Evolutionary conservation across 2,888 invertebrate genomes (phyloP), one percentile per base, ranked within the genome.

Genomic region (Melanostoma mellinum): DNA sequence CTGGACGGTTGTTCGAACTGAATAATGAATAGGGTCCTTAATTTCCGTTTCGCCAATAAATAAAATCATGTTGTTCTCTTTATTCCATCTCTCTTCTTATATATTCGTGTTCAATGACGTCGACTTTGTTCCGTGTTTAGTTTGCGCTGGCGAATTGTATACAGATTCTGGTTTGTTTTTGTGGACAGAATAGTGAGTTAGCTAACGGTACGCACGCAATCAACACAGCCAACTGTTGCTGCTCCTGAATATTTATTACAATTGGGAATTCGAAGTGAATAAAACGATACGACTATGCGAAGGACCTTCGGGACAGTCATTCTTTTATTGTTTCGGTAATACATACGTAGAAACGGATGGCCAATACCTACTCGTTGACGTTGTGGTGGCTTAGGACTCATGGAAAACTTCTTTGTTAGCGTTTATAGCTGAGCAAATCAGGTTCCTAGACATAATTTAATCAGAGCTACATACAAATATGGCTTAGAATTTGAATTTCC

Each of bases 21-120:
- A 82, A 82, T 82, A 82, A 82, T 82, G 81, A 82, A 82, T 77
- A 67, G 61, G 46, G 30, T 82, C 52, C 72, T 73, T 82, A 82
- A 82, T 82, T 82, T 82, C 81, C 81, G 81, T 46, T 82, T 73
- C 61, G 58, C 56, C 67, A 77, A 73, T 72, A 77, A 82, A 77
- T 77, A 77, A 77, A 82, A 82, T 82, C 67, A 73, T 77, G 56
- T 68, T 67, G 65, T 76, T 60, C 63, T 81, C 65, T 67, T 58
- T 67, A 20, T 67, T 81, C 65, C 60, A 56, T 52, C 10, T 69
- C 50, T 4, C 38, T 53, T 58, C 32, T n/a, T 42, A 42, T 3
- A 44, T 44, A 32, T 63, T 55, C 53, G 30, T 46, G 32, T 79
- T 68, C 46, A 38, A 60, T 52, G 46, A 42, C 9, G 60, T 44